A percentile compares a stretch with the other conserved stretches of the same genome.
These are phyloP conservation scores for human (Homo sapiens) DNA, from an alignment of 2,113 vertebrate species.

Conservation along the genomic window DNA sequence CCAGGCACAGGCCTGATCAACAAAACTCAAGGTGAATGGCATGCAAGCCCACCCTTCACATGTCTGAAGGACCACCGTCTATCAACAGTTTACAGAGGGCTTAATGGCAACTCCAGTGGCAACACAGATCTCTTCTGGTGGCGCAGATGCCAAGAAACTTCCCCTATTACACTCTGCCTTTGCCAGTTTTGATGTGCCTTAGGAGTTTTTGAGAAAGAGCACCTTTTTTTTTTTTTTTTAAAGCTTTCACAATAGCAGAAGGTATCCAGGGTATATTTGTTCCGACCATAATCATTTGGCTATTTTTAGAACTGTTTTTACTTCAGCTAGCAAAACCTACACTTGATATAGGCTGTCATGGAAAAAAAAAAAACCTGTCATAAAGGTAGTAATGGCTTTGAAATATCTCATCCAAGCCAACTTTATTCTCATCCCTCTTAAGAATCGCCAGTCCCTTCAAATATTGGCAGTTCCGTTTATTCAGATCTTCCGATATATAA, in stretches of 20 bases:
- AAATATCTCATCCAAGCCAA: constrained; percentile 45
- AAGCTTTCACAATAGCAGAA: not conserved
- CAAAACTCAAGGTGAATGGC: not conserved
- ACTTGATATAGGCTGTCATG: constrained; percentile 25
- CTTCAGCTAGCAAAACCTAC: constrained; percentile 44
- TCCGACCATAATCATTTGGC: constrained; percentile 34
- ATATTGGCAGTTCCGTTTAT: constrained; percentile 53
- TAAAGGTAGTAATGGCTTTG: not conserved
- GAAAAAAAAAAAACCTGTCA: not conserved
- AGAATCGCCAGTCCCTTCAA: constrained; percentile 53
- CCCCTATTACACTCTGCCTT: not conserved
- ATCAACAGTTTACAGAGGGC: not conserved
- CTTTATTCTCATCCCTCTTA: constrained; percentile 33
- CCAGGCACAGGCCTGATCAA: not conserved
- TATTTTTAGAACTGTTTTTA: constrained; percentile 60
- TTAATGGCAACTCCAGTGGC: not conserved
- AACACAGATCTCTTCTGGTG: not conserved
- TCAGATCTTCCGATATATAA: constrained; percentile 50
- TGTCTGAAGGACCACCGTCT: not conserved
- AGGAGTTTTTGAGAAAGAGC: not conserved
- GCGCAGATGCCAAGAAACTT: not conserved
- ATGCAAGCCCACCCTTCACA: not conserved
- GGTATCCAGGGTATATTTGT: not conserved
- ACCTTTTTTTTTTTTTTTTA: not conserved
- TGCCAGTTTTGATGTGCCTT: not conserved